These are phyloP conservation scores for Melinaea marsaeus DNA, from an alignment of 2,888 invertebrate species.

Conservation along the genomic window DNA sequence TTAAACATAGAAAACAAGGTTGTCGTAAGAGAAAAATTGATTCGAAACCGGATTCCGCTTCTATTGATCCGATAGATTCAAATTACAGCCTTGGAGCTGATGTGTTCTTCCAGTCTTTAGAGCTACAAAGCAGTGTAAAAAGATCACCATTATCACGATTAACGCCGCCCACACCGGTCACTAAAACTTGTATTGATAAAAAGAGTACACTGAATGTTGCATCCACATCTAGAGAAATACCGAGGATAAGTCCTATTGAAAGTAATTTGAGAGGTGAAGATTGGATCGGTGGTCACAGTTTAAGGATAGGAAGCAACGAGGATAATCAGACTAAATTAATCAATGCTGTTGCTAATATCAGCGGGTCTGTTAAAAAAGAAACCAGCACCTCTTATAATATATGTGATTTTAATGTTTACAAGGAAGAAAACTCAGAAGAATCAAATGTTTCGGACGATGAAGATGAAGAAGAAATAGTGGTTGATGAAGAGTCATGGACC, in stretches of 20 bases:
- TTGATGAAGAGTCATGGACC: constrained; percentile 86
- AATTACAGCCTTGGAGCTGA: constrained; percentile 85
- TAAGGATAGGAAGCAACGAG: constrained; percentile 74
- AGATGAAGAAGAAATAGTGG: constrained; percentile 67
- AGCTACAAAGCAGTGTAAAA: constrained; percentile 85
- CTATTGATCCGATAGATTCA: constrained; percentile 64
- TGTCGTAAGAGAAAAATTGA: constrained; percentile 74
- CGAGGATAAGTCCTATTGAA: constrained; percentile 64
- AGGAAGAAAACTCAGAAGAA: constrained; percentile 69
- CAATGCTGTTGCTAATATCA: constrained; percentile 81
- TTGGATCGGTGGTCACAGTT: constrained; percentile 80
- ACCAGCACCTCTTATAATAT: constrained; percentile 58
- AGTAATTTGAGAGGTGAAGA: constrained; percentile 74
- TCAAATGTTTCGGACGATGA: constrained; percentile 80
- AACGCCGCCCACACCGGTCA: constrained; percentile 62
- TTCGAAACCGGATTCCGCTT: constrained; percentile 50
- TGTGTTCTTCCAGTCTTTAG: constrained; percentile 91
- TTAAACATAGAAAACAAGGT: constrained; percentile 86
- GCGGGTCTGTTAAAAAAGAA: constrained; percentile 76
- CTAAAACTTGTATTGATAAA: constrained; percentile 51
- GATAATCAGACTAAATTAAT: constrained; percentile 80
- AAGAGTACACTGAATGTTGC: constrained; percentile 51
- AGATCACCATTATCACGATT: constrained; percentile 74
- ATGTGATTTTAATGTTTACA: constrained; percentile 61
- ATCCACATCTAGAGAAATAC: constrained; percentile 57